Base-by-base conservation (phyloP, 2,113 vertebrate genomes). In the Tyrannus savana region DNA sequence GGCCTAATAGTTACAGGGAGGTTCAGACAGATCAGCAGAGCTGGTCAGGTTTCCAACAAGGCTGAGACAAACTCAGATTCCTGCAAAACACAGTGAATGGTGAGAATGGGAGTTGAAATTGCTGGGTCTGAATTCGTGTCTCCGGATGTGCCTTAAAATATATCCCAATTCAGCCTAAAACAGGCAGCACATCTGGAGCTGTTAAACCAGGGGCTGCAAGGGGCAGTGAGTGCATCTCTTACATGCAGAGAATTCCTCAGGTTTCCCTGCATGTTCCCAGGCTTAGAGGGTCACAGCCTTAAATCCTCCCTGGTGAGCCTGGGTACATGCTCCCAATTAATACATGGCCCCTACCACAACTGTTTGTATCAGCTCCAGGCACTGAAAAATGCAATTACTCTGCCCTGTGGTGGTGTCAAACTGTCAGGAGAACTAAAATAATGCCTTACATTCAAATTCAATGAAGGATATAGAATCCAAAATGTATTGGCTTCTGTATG, bases 401-500 rank as follows among this genome's bases (percentile, higher is more conserved):
- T 39, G n/a, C 50, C 31, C 37, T 9, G 14, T 19, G 76, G 49
- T 47, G 69, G 0, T 62, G 58, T 41, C 50, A 7, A 23, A 9
- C 59, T 19, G 24, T 37, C 33, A 4, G 0, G 10, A 52, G 25
- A 41, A 55, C 6, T 19, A 49, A 79, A 84, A 35, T 12, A 15
- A 44, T 17, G 21, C 4, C 59, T 62, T 31, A 2, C 1, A 0
- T 47, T 39, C 25, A 35, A 31, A 44, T 50, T 25, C n/a, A 28
- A 39, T 0, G 1, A 35, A 19, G 31, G 33, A 1, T 3, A 1
- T 1, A 19, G 73, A 37, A 67, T 21, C 12, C 2, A 24, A 39
- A 78, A 44, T 0, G 9, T 5, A 0, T n/a, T 76, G 46, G 30
- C 18, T 87, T 67, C 37, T 15, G 8, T 10, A 7, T 30, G 28